A percentile compares a stretch with the other conserved stretches of the same genome.
Evolutionary conservation across 2,797 vertebrate genomes (phyloP).

Genomic region (Lerista edwardsae): DNA sequence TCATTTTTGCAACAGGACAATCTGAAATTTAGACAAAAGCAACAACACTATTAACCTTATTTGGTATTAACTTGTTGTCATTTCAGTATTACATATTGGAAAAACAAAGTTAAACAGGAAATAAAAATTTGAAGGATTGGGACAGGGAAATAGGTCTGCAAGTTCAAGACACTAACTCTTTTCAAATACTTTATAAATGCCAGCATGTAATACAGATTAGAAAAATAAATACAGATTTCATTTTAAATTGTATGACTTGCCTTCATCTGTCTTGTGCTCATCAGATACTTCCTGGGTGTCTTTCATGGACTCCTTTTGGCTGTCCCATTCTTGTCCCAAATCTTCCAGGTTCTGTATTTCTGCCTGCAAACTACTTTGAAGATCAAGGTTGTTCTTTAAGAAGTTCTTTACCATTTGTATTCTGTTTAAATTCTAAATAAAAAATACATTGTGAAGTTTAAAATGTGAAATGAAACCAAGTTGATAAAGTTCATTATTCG

Average conservation of each 20-base stretch:
- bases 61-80: not conserved
- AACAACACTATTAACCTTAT: not conserved
- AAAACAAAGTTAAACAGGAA: not conserved
- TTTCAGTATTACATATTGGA: not conserved
- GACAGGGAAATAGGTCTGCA: not conserved
- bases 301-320: slow-evolving; percentile 11
- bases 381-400: slow-evolving; percentile 64
- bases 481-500: not conserved
- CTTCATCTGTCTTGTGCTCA: slow-evolving; percentile 33
- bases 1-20: slow-evolving; percentile 23
- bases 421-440: slow-evolving; percentile 33
- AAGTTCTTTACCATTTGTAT: slow-evolving; percentile 55
- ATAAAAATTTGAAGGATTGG: not conserved
- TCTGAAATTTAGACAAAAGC: slow-evolving; percentile 31
- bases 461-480: not conserved
- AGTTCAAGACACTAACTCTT: not conserved
- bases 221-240: not conserved
- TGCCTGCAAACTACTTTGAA: slow-evolving; percentile 55
- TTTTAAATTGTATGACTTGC: slow-evolving; percentile 35
- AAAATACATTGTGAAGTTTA: not conserved
- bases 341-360: slow-evolving; percentile 56
- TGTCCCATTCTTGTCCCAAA: slow-evolving; percentile 33
- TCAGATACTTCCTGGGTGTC: slow-evolving; percentile 15
- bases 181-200: slow-evolving; percentile 4
- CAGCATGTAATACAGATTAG: not conserved